phyloP scores from a whole-genome alignment of 2,888 invertebrate species.

The Oscheius sp. region DNA sequence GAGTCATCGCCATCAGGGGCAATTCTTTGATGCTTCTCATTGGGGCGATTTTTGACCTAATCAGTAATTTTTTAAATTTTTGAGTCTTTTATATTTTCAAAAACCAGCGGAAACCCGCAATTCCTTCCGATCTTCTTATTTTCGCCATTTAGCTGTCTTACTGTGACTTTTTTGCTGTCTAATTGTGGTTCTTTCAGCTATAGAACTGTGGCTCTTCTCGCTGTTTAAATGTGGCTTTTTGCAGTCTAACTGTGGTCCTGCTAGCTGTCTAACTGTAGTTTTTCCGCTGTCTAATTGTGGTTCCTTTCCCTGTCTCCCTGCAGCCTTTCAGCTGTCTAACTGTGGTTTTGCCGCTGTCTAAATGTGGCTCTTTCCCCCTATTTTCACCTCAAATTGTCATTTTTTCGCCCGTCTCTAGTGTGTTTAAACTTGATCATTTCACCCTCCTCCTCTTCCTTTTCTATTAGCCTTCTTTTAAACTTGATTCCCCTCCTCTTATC shows the following conservation, averaged over 20 bases:
- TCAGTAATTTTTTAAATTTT: too few species aligned
- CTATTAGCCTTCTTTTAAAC: not conserved
- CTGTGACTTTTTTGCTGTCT: not conserved
- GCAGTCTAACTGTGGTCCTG: too few species aligned
- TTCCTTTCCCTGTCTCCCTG: not conserved
- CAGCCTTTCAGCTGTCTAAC: not conserved
- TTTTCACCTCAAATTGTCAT: too few species aligned
- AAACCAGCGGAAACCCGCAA: not conserved
- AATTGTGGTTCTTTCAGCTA: not conserved
- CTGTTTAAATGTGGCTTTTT: too few species aligned
- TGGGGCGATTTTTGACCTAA: not conserved
- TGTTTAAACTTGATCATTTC: not conserved
- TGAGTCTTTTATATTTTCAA: too few species aligned
- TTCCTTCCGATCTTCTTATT: not conserved
- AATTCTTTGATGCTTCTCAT: not conserved
- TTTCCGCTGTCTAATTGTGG: not conserved
- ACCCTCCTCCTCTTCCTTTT: not conserved
- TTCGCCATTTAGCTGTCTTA: too few species aligned
- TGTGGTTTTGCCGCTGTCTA: not conserved
- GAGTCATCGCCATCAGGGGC: conserved; percentile 11
- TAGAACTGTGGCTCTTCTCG: too few species aligned
- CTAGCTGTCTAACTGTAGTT: too few species aligned
- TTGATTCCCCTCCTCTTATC: not conserved
- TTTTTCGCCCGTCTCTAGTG: not conserved
- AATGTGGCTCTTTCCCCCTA: not conserved